These are phyloP conservation scores for Falcaria lacertinaria DNA, from an alignment of 2,888 invertebrate genomes.

Conservation along the genomic window DNA sequence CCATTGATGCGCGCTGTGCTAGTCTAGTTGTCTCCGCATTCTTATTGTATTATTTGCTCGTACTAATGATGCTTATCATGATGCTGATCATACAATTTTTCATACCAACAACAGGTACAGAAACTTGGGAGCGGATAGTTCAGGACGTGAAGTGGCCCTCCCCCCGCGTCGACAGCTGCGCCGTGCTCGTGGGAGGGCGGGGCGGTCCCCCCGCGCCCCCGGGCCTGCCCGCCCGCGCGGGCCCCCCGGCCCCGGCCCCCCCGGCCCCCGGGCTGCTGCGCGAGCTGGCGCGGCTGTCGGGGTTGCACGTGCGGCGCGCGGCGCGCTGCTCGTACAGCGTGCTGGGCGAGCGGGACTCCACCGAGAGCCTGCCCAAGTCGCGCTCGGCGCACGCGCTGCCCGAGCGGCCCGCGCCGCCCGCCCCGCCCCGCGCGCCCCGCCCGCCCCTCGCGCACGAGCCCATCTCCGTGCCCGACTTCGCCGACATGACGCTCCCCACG, in stretches of 20 bases:
- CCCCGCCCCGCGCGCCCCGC: slow-evolving; percentile 31
- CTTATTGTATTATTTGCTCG: no score
- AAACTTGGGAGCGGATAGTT: slow-evolving; percentile 86
- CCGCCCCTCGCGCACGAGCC: slow-evolving; percentile 81
- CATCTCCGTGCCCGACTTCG: slow-evolving; percentile 87
- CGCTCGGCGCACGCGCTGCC: slow-evolving; percentile 80
- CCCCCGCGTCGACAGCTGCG: slow-evolving; percentile 84
- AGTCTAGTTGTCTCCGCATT: no score
- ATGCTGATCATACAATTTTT: no score
- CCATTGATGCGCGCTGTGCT: no score
- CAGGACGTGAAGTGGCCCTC: slow-evolving; percentile 83
- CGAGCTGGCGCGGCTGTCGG: slow-evolving; percentile 86
- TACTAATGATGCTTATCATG: no score
- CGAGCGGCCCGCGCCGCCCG: slow-evolving; percentile 42
- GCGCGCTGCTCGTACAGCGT: slow-evolving; percentile 87
- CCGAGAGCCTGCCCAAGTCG: slow-evolving; percentile 82
- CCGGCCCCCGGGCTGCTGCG: slow-evolving; percentile 76
- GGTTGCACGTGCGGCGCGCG: slow-evolving; percentile 83
- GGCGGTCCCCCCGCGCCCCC: slow-evolving; percentile 24
- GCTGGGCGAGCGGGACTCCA: slow-evolving; percentile 80
- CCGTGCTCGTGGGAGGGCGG: slow-evolving; percentile 75
- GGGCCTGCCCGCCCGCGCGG: slow-evolving; percentile 20
- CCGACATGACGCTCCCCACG: slow-evolving; percentile 81
- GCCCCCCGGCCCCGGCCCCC: slow-evolving; percentile 36
- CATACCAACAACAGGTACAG: slow-evolving; percentile 85